Evolutionary conservation across 2,888 invertebrate genomes (phyloP), one percentile per base, ranked within the genome.

Genomic region (Synanthedon vespiformis): DNA sequence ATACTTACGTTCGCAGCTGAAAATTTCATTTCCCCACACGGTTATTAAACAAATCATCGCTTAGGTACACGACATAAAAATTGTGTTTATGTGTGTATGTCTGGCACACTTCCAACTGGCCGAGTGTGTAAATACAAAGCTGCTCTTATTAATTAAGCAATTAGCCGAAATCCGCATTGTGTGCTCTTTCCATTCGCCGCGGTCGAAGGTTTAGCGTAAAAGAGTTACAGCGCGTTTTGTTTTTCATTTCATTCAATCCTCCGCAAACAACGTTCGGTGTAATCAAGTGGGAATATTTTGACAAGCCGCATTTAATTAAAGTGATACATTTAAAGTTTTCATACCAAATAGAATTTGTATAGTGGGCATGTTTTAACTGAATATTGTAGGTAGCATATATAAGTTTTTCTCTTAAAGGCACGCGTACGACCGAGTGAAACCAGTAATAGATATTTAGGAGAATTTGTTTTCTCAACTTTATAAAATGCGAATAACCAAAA

Each of bases 81-180:
- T 44, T 44, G 44, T 12, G 34, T 34, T n/a, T 44, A 48, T 48
- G 16, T 22, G 48, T 48, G 50, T 54, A 54, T 18, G 40, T 66
- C 65, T 83, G 84, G 81, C 84, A 60, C 57, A 57, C 59, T 66
- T 77, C 83, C 81, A 81, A 68, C 70, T 69, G 74, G 69, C 68
- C 68, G 16, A 59, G 66, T 73, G 70, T 80, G 74, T 77, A 76
- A 77, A 72, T 71, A 72, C 73, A 70, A 67, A 64, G 64, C 64
- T 63, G 63, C 57, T 74, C 76, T 82, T 83, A 84, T 84, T 85
- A 83, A 85, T 86, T 85, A 85, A 80, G 74, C 82, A 85, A 85
- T 86, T 85, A 83, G 72, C 68, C 74, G 65, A 70, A 77, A 83
- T 76, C 77, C 74, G 65, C 67, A 65, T 67, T 71, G 67, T 74